Conservation (phyloP, 2,113 vertebrate species). For the Spheniscus mendiculus region DNA sequence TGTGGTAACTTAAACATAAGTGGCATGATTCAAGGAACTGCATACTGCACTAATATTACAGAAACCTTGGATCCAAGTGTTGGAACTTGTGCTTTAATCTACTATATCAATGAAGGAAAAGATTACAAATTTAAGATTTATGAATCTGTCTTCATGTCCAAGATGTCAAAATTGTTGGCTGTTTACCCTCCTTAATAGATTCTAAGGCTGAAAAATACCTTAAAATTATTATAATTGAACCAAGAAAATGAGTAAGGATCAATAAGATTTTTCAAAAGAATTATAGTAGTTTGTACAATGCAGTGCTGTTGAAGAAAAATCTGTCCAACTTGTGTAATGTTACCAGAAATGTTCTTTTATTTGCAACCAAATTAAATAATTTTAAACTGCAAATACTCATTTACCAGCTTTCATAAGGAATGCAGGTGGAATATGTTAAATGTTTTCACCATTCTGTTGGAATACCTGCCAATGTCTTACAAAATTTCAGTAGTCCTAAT, state of each 20-base stretch:
- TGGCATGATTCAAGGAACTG: not conserved
- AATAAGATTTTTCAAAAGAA: not conserved
- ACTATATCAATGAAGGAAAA: not conserved
- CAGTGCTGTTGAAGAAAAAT: not conserved
- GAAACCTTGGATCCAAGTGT: not conserved
- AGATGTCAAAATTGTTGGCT: not conserved
- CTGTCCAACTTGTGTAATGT: not conserved
- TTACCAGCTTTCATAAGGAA: not conserved
- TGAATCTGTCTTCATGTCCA: not conserved
- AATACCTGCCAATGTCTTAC: not conserved
- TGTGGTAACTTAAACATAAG: not conserved
- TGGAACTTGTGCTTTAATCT: not conserved
- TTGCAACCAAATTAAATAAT: not conserved
- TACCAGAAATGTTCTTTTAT: not conserved
- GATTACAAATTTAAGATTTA: not conserved
- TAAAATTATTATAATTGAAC: not conserved
- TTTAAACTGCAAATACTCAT: not conserved
- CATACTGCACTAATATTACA: rapidly evolving
- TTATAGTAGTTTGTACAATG: not conserved
- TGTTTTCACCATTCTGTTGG: not conserved
- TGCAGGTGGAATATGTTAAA: not conserved
- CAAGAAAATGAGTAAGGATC: not conserved
- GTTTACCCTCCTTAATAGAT: not conserved
- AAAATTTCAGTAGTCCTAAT: not conserved
- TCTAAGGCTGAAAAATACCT: not conserved